Percentiles rank a stretch among this genome's conserved stretches.
phyloP scores from a whole-genome alignment of 2,113 vertebrate species.

The Rafetus swinhoei region DNA sequence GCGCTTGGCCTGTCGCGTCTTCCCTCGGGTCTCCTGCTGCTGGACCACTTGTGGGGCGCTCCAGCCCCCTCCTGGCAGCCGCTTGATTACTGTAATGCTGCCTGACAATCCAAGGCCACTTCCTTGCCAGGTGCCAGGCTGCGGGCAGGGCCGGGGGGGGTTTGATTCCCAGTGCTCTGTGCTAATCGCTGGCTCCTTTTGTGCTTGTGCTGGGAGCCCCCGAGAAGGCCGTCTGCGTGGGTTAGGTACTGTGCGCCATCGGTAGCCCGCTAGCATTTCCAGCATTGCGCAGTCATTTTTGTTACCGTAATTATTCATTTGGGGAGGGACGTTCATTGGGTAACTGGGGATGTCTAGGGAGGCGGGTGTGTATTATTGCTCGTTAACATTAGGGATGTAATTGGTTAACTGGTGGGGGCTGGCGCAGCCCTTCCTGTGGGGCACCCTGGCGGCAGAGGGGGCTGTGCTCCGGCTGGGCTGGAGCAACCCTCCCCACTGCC shows the following conservation, averaged over 20 bases:
- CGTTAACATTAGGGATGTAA: too few species aligned
- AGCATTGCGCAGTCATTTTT: too few species aligned
- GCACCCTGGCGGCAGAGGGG: too few species aligned
- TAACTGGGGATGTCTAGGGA: not conserved
- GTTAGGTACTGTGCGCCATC: not conserved
- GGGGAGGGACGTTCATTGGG: not conserved
- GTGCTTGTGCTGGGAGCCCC: not conserved
- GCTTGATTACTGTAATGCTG: not conserved
- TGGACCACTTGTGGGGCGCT: not conserved
- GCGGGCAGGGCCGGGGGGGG: not conserved
- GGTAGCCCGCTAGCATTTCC: not conserved
- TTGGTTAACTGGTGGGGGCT: too few species aligned
- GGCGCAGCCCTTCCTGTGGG: too few species aligned
- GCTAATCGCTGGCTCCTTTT: not conserved
- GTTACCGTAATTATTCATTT: not conserved
- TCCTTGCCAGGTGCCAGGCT: not conserved
- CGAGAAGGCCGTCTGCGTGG: not conserved
- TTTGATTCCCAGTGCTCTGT: not conserved
- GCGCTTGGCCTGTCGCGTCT: not conserved
- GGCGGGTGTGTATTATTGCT: not conserved
- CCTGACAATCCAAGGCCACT: not conserved
- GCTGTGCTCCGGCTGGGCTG: too few species aligned
- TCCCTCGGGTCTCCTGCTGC: not conserved
- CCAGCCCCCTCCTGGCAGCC: not conserved
- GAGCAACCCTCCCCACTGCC: too few species aligned